Base-by-base conservation (phyloP, 2,113 vertebrate genomes). In the Carettochelys insculpta region DNA sequence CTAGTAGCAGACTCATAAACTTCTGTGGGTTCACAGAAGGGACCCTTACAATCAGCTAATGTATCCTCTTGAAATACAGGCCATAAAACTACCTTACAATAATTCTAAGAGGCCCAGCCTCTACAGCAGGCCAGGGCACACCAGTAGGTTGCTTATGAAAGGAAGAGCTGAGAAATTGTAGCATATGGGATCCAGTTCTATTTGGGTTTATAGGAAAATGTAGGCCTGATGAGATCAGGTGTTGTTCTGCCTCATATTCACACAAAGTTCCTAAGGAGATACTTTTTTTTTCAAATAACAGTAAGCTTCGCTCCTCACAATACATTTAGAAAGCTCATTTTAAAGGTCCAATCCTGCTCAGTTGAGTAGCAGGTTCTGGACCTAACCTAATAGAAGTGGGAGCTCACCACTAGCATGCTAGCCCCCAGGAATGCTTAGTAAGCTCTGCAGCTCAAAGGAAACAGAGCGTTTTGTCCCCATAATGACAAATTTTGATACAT, bases 161-260 rank as follows among this genome's bases (percentile, higher is more conserved):
- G 20, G 31, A 25, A 85, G 83, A 17, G 16, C 34, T n/a, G 58
- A 65, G 22, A 80, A 93, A 80, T 10, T 43, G 47, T 38, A 77
- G 6, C 9, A 75, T 89, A 89, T 1, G 5, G 68, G 14, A 79
- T 2, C 0, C 5, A 79, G 11, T 0, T 2, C 0, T 4, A 34
- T 16, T 65, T 80, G 1, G 20, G 80, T 92, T 84, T 80, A 20
- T 75, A 14, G 11, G 43, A 83, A 75, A 51, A 6, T 16, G 3
- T 7, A 80, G 34, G 38, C 56, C 2, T 85, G 34, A 56, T 48
- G 0, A 20, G 2, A 14, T 51, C 11, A 12, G 38, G 89, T 4
- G 24, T 48, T 71, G 38, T 43, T 90, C 45, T 82, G 4, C 31
- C 51, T 77, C 4, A 24, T 80, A 65, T 19, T 54, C 6, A 85